phyloP scores from a whole-genome alignment of 2,797 vertebrate genomes.

The Aeoliscus strigatus region DNA sequence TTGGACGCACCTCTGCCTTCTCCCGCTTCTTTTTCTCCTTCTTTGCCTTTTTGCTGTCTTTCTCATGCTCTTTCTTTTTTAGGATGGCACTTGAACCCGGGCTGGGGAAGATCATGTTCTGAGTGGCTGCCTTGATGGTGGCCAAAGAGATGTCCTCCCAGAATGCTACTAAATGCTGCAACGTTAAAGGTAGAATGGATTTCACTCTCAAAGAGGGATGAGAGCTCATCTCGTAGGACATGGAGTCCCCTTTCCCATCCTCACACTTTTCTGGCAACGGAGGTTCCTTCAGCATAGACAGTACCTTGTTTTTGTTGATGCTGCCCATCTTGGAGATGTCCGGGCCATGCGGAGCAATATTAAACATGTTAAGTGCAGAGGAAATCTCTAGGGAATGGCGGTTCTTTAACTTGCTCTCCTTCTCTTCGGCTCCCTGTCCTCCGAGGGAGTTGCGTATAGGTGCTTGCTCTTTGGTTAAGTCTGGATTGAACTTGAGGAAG shows the following conservation, averaged over 20 bases:
- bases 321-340: conserved; percentile 99
- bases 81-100: conserved; percentile 96
- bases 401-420: conserved; percentile 96
- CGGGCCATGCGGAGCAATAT: conserved; percentile 94
- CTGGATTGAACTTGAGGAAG: conserved; percentile 98
- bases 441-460: conserved; percentile 91
- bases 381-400: conserved; percentile 98
- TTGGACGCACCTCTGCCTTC: conserved; percentile 89
- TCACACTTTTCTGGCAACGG: conserved; percentile 95
- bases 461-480: conserved; percentile 95
- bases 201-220: conserved; percentile 83
- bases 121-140: conserved; percentile 97
- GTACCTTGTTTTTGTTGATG: conserved; percentile 99
- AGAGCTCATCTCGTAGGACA: conserved; percentile 82
- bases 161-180: conserved; percentile 96
- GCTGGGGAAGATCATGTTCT: conserved; percentile 99
- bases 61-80: conserved; percentile 96
- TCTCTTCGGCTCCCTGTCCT: conserved; percentile 86
- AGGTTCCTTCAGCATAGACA: conserved; percentile 97
- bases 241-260: conserved; percentile 85
- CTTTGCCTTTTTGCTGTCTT: conserved; percentile 92
- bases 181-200: conserved; percentile 90
- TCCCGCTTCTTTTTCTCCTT: conserved; percentile 99
- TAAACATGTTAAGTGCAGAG: conserved; percentile 97
- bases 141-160: conserved; percentile 99